Percentiles rank a stretch among this genome's conserved stretches.
Evolutionary conservation across 2,113 vertebrate genomes (phyloP).

Genomic region (Loxodonta africana): DNA sequence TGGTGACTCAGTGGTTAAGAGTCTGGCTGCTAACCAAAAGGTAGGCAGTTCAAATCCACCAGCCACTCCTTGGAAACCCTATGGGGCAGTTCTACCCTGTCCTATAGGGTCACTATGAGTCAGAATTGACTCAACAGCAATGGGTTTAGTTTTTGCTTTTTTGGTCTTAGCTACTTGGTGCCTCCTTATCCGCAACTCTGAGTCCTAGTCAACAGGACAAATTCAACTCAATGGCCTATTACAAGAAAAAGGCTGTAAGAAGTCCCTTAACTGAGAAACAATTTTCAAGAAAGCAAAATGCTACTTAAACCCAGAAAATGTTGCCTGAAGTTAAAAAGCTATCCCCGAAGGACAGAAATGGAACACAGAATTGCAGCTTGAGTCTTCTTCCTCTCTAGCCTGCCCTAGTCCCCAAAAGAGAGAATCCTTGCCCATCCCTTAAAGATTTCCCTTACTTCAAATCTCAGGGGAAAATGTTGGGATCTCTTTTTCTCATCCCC

Average conservation of each 20-base stretch:
- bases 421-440: background rate
- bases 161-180: background rate
- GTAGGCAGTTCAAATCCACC: too few relatives aligned
- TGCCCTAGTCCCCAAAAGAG: background rate
- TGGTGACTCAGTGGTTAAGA: too few relatives aligned
- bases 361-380: background rate
- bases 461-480: background rate
- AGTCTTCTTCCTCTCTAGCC: background rate
- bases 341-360: background rate
- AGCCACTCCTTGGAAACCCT: too few relatives aligned
- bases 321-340: constrained; percentile 14
- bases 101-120: too few relatives aligned
- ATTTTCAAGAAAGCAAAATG: constrained; percentile 39
- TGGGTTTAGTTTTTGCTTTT: too few relatives aligned
- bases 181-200: background rate
- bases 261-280: constrained; percentile 17
- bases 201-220: constrained; percentile 19
- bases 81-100: too few relatives aligned
- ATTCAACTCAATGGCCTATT: background rate
- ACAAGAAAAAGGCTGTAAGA: constrained; percentile 1
- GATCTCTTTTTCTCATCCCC: background rate
- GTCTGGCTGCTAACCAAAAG: too few relatives aligned
- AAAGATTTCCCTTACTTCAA: constrained; percentile 5
- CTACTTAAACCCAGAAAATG: constrained; percentile 12
- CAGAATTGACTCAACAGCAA: too few relatives aligned